These are phyloP conservation scores for Ameiurus melas DNA, from an alignment of 2,113 vertebrate species.

Conservation along the genomic window DNA sequence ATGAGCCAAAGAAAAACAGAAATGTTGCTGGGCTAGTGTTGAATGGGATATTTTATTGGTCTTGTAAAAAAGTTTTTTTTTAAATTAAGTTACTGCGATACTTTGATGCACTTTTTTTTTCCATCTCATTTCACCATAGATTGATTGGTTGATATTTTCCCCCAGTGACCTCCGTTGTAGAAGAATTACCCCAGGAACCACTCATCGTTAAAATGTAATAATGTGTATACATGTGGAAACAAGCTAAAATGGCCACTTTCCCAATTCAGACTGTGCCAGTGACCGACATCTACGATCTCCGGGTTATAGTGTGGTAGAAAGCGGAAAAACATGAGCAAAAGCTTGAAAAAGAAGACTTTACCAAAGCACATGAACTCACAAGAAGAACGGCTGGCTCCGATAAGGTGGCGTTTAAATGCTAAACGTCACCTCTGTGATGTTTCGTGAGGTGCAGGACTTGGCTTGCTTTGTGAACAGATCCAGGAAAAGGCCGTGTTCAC, in stretches of 20 bases:
- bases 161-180: not conserved
- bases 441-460: slow-evolving; percentile 80
- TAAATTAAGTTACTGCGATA: not conserved
- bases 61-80: slow-evolving; percentile 50
- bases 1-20: slow-evolving; percentile 32
- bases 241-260: not conserved
- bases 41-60: slow-evolving; percentile 25
- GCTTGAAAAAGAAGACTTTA: not conserved
- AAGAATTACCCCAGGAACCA: slow-evolving; percentile 1
- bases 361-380: not conserved
- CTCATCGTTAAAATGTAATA: not conserved
- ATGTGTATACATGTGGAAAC: not conserved
- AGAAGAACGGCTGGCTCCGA: not conserved
- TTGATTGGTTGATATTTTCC: slow-evolving; percentile 30
- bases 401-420: not conserved
- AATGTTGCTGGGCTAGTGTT: slow-evolving; percentile 10
- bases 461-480: slow-evolving; percentile 83
- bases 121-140: slow-evolving; percentile 4
- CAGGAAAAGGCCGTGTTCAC: slow-evolving; percentile 77
- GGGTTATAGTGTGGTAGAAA: not conserved
- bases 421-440: slow-evolving; percentile 39
- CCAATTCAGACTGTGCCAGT: not conserved
- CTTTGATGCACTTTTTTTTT: slow-evolving; percentile 20
- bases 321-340: not conserved
- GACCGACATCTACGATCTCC: not conserved